Conservation (phyloP, 2,113 vertebrate species). For the Apodemus speciosus region DNA sequence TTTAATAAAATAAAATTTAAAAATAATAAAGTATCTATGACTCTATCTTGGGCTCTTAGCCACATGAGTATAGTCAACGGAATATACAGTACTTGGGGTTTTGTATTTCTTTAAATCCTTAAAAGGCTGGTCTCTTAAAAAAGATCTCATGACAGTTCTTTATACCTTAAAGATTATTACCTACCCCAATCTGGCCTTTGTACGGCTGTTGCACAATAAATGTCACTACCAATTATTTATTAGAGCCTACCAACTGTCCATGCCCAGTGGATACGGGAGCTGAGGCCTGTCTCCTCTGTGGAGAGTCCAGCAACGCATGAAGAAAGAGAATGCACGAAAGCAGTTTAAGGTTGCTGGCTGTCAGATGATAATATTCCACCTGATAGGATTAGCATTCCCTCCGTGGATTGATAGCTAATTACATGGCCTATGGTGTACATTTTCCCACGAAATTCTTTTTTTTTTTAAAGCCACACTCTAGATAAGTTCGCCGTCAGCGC, state of each 20-base stretch:
- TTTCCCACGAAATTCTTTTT: background rate
- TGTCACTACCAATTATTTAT: background rate
- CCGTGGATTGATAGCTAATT: background rate
- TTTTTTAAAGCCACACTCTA: background rate
- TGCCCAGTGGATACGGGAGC: no score
- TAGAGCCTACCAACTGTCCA: background rate
- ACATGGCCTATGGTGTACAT: background rate
- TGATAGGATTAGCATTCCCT: background rate
- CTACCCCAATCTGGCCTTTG: constrained; percentile 17
- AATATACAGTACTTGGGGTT: background rate
- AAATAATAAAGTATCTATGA: background rate
- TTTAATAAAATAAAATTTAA: background rate
- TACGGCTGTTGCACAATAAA: background rate
- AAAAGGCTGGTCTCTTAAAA: background rate
- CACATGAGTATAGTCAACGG: background rate
- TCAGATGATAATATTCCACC: background rate
- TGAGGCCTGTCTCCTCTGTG: background rate
- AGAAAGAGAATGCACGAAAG: background rate
- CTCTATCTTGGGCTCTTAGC: background rate
- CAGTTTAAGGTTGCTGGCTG: background rate
- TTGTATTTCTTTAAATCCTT: constrained; percentile 26
- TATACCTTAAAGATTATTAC: background rate
- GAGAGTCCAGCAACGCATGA: background rate
- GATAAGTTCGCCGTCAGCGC: background rate
- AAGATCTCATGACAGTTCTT: background rate